Base-by-base conservation (phyloP, 2,797 vertebrate species). In the Platyrinchus mystaceus region DNA sequence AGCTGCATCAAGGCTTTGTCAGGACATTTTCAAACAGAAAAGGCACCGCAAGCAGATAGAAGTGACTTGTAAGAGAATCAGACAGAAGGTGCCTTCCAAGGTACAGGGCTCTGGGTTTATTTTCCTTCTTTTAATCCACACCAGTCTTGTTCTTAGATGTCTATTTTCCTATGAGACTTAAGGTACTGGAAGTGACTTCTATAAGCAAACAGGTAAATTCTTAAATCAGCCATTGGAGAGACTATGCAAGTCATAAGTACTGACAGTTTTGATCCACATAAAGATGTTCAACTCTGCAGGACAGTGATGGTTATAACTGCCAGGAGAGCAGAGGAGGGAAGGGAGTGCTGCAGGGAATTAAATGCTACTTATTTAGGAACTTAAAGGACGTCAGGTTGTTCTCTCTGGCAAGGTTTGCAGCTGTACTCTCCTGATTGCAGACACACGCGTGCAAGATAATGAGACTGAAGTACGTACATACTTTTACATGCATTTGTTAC, bases 361-460 rank as follows among this genome's bases (percentile, higher is more conserved):
- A 47, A 76, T 8, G 5, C 7, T 56, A 26, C 37, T 69, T 56
- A 63, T 28, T 49, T 0, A 0, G 44, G 26, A 85, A 89, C 6
- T n/a, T 16, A 34, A 0, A 30, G 53, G 34, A n/a, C 24, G 27
- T 36, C 12, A 58, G n/a, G 30, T 28, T 60, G 28, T 41, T 68
- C 46, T 39, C 30, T 24, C 43, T 63, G 55, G 59, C 53, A 55
- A 34, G 34, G 26, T 64, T 62, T 85, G 60, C 34, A 28, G 67
- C 19, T 0, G 0, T n/a, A 30, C 8, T 18, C 23, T 53, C 59
- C 41, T 52, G 22, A 24, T 58, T 30, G 75, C 70, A 82, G 14
- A 44, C 10, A 24, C 43, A 23, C 0, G 0, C 7, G 22, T 32
- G 28, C 32, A 52, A 43, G 17, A 71, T 7, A 79, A 12, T 2